Evolutionary conservation across 2,113 vertebrate genomes (phyloP), one percentile per base, ranked within the genome.

Genomic region (Malaclemys terrapin): DNA sequence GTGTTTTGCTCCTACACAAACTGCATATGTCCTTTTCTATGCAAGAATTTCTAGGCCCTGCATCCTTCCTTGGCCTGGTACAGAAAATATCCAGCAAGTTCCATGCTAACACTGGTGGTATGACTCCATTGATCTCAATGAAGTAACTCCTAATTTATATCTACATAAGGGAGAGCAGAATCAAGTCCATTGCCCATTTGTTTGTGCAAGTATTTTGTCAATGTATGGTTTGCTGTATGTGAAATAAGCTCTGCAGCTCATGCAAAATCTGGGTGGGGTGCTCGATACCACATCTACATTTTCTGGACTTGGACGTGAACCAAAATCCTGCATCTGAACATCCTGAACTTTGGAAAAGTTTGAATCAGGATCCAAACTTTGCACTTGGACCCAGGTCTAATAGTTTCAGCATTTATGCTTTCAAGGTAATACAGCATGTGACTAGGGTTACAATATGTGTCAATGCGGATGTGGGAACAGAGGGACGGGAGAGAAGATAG

Each of bases 1-100:
- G 50, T 7, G 4, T 4, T 17, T 10, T 0, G 0, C 54, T 90
- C 84, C 35, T 62, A 49, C 56, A 42, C 24, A 22, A 27, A 20
- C 49, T 76, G 82, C 38, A 1, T 0, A 81, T 52, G 62, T 27
- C 65, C 52, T 31, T 80, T 79, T 91, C 92, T 57, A 29, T 52
- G 53, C 50, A 3, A 45, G 16, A 38, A 19, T 59, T 69, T 91
- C 85, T 14, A 17, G 1, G 9, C 53, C 52, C 59, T 88, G 45
- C 38, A 13, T 49, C 4, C 42, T 3, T 12, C 62, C 42, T 69
- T 56, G 80, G 42, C 50, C 72, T 1, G 0, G 19, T 4, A 1
- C 12, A 84, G 62, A 88, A 80, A 75, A 80, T 93, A 38, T 10
- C 42, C 56, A 14, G 17, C 52, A 57, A 86, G 62, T 20, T 47